These are phyloP conservation scores for Nothobranchius furzeri DNA, from an alignment of 2,113 vertebrate species.

Conservation along the genomic window DNA sequence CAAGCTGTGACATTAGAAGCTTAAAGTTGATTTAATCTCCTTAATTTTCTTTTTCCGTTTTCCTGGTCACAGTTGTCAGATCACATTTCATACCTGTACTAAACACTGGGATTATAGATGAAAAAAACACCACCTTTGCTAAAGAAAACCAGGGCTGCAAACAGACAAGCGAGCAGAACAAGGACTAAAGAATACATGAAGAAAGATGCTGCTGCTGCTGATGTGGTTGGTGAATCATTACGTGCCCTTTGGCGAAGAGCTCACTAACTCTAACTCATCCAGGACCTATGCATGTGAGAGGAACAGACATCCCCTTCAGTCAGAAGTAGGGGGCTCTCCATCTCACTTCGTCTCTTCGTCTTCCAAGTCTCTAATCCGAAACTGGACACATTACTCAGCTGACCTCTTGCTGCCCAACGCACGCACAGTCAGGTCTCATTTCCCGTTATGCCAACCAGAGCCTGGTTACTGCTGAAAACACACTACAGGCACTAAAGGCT, in stretches of 20 bases:
- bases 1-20: neutral
- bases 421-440: slow-evolving; percentile 71
- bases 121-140: slow-evolving; percentile 10
- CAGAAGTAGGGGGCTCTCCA: slow-evolving; percentile 26
- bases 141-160: slow-evolving; percentile 21
- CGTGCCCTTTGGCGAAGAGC: slow-evolving; percentile 52
- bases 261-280: slow-evolving; percentile 58
- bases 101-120: neutral
- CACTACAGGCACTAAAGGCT: slow-evolving; percentile 59
- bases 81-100: neutral
- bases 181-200: slow-evolving; percentile 20
- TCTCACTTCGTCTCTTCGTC: slow-evolving; percentile 24
- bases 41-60: neutral
- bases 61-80: neutral
- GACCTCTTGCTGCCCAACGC: slow-evolving; percentile 60
- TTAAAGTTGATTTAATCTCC: neutral
- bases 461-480: slow-evolving; percentile 60
- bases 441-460: slow-evolving; percentile 58
- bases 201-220: slow-evolving; percentile 14
- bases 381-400: slow-evolving; percentile 70
- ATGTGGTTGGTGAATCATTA: slow-evolving; percentile 61
- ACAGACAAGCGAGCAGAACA: slow-evolving; percentile 34
- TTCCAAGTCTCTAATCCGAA: slow-evolving; percentile 56
- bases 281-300: slow-evolving; percentile 39
- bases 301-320: slow-evolving; percentile 54